Base-by-base conservation (phyloP, 2,797 vertebrate species). In the Macropus fuliginosus region DNA sequence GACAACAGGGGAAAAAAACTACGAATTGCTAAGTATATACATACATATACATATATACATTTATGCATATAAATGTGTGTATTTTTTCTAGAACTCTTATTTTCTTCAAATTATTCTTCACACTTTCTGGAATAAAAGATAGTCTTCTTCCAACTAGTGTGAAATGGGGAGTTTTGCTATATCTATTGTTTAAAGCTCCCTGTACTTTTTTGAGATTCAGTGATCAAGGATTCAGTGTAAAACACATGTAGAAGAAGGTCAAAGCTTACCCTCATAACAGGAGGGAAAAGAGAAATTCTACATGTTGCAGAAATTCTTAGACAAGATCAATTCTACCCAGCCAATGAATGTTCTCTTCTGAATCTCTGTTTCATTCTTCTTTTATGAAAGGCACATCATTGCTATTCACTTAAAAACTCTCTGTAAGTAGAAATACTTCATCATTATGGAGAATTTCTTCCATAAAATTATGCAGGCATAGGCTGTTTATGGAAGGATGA, bases 401-500 rank as follows among this genome's bases (percentile, higher is more conserved):
- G 94, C 90, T 94, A 92, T 87, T 97, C 96, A 95, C 93, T 97
- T 97, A 92, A 97, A 96, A 96, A 91, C 92, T 96, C 94, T 55
- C 66, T 89, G 40, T 95, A 97, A 97, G 91, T 97, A 96, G 96
- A 98, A 97, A 97, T 97, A 54, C 81, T 74, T 97, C 62, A 92
- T 93, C 57, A 94, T 98, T 97, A 97, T 92, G 57, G 93, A 95
- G 94, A 96, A 96, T 95, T 91, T 98, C 92, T 97, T 16, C 95
- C 94, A 96, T 96, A 95, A 98, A 97, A 96, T 96, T 95, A 96
- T 87, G 90, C 40, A 96, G 96, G 93, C 90, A 0, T 95, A 66
- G 93, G 96, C 92, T 97, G 96, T 97, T 98, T 95, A 97, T 96
- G 96, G 96, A 97, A 97, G 94, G 90, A 95, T 56, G 56, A 97